Base-by-base conservation (phyloP, 2,797 vertebrate species). In the Chaunax sp. region DNA sequence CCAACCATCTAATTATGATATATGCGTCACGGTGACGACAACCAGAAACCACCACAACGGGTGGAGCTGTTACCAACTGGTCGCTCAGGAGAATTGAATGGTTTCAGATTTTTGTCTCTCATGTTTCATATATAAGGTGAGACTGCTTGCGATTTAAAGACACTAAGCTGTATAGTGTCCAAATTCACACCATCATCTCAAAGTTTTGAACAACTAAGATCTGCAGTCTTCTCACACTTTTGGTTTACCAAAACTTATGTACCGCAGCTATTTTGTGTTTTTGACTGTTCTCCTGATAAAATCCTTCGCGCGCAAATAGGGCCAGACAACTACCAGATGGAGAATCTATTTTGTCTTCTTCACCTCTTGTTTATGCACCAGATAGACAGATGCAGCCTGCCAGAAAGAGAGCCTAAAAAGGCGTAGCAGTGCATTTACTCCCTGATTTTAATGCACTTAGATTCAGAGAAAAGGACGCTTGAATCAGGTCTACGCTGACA, bases 301-400 rank as follows among this genome's bases (percentile, higher is more conserved):
- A 90, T 90, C 82, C 86, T 84, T 90, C 88, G 89, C 77, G 77
- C 83, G 90, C 82, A 72, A 78, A 80, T 65, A 56, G 80, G 83
- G 86, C 85, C 83, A 90, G 88, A 90, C 83, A 81, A 81, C 80
- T 69, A 76, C 84, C 90, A 92, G 87, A 92, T 91, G 90, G 87
- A 22, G 30, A 77, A 88, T 87, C 84, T 90, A 91, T 91, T 87
- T 89, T n/a, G n/a, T n/a, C n/a, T n/a, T n/a, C n/a, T n/a, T n/a
- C n/a, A n/a, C n/a, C n/a, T 79, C 80, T 30, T 30, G 28, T 30
- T 30, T 30, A 9, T 35, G 33, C n/a, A n/a, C n/a, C n/a, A n/a
- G n/a, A n/a, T n/a, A n/a, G n/a, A n/a, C n/a, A n/a, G n/a, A n/a
- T n/a, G n/a, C n/a, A n/a, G n/a, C n/a, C n/a, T n/a, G n/a, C n/a